Percentiles rank a stretch among this genome's conserved stretches.
phyloP scores from a whole-genome alignment of 2,113 vertebrate species.

The Emydura subglobosa region DNA sequence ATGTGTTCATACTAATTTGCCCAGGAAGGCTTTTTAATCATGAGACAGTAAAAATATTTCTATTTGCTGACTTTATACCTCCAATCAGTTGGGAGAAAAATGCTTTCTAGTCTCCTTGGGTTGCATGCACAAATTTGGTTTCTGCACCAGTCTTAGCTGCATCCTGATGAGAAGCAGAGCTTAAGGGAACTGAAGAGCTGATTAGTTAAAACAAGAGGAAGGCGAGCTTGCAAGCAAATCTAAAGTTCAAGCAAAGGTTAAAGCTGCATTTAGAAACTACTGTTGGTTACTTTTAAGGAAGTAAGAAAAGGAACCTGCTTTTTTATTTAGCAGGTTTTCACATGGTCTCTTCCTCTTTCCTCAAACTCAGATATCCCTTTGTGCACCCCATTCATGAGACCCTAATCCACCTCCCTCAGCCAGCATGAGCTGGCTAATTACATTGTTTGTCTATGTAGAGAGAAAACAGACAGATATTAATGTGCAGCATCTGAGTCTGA shows the following conservation, averaged over 20 bases:
- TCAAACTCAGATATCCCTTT: neutral
- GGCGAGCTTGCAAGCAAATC: neutral
- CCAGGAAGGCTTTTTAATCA: neutral
- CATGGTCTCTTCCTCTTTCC: neutral
- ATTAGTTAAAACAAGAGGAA: neutral
- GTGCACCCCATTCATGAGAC: neutral
- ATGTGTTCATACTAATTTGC: neutral
- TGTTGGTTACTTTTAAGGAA: neutral
- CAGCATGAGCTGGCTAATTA: neutral
- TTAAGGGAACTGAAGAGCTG: neutral
- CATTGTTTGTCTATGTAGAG: slow-evolving; percentile 37
- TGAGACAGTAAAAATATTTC: neutral
- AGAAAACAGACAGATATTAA: slow-evolving; percentile 50
- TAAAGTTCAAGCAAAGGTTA: neutral
- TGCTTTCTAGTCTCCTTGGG: neutral
- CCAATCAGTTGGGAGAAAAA: neutral
- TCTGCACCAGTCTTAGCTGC: neutral
- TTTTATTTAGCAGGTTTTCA: neutral
- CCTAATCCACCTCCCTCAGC: neutral
- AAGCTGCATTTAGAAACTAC: neutral
- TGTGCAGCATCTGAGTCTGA: slow-evolving; percentile 1
- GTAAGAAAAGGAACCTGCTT: neutral
- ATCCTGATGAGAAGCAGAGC: neutral
- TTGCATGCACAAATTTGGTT: neutral
- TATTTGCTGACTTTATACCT: neutral